Evolutionary conservation across 2,888 invertebrate species (phyloP), one percentile per base, ranked within the genome.

Genomic region (Patella caerulea): DNA sequence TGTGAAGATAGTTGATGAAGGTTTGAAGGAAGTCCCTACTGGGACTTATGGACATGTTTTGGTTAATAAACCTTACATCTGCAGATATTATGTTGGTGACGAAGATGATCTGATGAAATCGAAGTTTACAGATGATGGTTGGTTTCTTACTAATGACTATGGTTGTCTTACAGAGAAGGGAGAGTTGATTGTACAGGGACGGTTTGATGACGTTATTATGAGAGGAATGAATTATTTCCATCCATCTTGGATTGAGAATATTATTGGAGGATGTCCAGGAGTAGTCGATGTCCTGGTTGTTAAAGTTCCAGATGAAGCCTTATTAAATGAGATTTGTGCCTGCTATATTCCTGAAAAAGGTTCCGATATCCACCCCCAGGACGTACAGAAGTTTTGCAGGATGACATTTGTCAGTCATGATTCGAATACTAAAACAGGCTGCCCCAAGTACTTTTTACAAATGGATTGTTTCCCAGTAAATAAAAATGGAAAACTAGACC

Each of bases 291-390:
- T 72, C 29, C 52, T 69, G 7, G 72, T 78, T 3, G 78, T 78
- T n/a, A 72, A 72, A 5, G 78, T 78, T n/a, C 78, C 78, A 11
- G 78, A 75, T 19, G 19, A 69, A 19, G 12, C 69, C 24, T 7
- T 78, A 19, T 7, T 54, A 19, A 70, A 75, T 24, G 78, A 78
- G 73, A 55, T 78, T 17, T 78, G 78, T 29, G 78, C 78, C 19
- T 78, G 78, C 45, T 53, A 72, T 19, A 69, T 73, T 15, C 75
- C 65, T 15, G 52, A n/a, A 17, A 55, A 70, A 2, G 59, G 70
- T 15, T 34, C 71, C 7, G 7, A 45, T 19, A 19, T 54, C 45
- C 34, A 34, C 15, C 45, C 53, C n/a, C 17, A 78, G 24, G 74
- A 19, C 2, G 14, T 73, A 14, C n/a, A 24, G 3, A 54, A 73